Evolutionary conservation across 2,113 vertebrate species (phyloP).

Genomic region (Agelaius phoeniceus): DNA sequence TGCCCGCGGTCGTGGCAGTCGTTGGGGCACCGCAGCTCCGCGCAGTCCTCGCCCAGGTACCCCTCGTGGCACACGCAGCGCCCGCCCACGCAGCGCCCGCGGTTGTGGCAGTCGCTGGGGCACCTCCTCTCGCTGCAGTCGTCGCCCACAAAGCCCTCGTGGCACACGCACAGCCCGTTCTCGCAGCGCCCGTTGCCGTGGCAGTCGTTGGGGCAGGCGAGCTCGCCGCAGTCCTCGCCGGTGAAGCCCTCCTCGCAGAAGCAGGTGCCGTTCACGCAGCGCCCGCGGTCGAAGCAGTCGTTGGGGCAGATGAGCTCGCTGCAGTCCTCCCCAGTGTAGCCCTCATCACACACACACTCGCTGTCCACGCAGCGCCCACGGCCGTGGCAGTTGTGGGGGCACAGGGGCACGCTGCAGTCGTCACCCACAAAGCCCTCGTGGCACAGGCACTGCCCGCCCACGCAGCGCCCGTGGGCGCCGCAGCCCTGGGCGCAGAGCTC

Average conservation of each 20-base stretch:
- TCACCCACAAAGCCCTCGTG: constrained; percentile 84
- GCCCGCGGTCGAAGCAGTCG: constrained; percentile 95
- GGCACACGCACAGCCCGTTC: constrained; percentile 86
- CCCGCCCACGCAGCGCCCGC: constrained; percentile 84
- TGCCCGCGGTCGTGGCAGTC: constrained; percentile 83
- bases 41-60: constrained; percentile 83
- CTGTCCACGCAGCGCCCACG: constrained; percentile 89
- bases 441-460: constrained; percentile 86
- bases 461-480: constrained; percentile 81
- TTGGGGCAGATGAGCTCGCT: constrained; percentile 93
- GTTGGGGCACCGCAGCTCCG: constrained; percentile 81
- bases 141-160: constrained; percentile 82
- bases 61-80: constrained; percentile 88
- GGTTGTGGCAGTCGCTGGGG: constrained; percentile 82
- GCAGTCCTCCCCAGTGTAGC: constrained; percentile 93
- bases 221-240: constrained; percentile 87
- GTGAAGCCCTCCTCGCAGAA: constrained; percentile 88
- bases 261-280: constrained; percentile 92
- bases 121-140: constrained; percentile 88
- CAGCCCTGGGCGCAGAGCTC: constrained; percentile 88
- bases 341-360: constrained; percentile 88
- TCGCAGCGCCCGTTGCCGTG: constrained; percentile 81
- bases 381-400: constrained; percentile 88
- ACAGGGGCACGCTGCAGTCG: constrained; percentile 87
- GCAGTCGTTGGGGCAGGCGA: constrained; percentile 86